phyloP scores from a whole-genome alignment of 2,797 vertebrate species.

The Sebastes hubbsi region DNA sequence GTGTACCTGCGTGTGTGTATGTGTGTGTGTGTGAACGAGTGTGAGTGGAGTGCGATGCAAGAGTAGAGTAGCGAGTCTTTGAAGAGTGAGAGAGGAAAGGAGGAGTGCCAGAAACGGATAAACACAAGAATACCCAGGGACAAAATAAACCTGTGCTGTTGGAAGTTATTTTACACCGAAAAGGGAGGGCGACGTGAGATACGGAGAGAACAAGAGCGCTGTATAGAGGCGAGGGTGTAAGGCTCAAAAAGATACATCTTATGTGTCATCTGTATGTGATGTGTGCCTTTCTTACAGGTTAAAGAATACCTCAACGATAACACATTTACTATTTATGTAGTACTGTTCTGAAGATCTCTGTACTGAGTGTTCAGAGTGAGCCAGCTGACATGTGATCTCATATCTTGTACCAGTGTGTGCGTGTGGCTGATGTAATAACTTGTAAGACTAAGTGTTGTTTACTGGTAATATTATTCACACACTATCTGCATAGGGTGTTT shows the following conservation, averaged over 20 bases:
- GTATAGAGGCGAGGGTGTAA: neutral
- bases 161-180: conserved; percentile 30
- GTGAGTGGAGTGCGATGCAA: conserved; percentile 9
- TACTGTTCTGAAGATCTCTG: conserved; percentile 3
- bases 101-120: conserved; percentile 46
- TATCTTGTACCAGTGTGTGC: conserved; percentile 31
- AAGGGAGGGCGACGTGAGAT: neutral
- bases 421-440: conserved; percentile 68
- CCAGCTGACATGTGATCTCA: conserved; percentile 34
- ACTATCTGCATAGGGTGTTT: conserved; percentile 38
- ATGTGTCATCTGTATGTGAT: neutral
- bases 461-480: conserved; percentile 43
- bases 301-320: neutral
- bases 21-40: conserved; percentile 7
- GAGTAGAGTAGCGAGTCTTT: conserved; percentile 43
- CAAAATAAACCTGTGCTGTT: conserved; percentile 48
- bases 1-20: conserved; percentile 18
- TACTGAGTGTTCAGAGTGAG: conserved; percentile 24
- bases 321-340: neutral
- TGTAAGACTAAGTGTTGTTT: conserved; percentile 66
- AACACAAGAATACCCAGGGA: conserved; percentile 50
- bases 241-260: conserved; percentile 13
- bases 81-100: conserved; percentile 45
- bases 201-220: neutral
- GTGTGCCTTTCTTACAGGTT: neutral